A percentile compares a stretch with the other conserved stretches of the same genome.
Conservation (phyloP, 2,888 invertebrate genomes). For the Hololepta plana region DNA sequence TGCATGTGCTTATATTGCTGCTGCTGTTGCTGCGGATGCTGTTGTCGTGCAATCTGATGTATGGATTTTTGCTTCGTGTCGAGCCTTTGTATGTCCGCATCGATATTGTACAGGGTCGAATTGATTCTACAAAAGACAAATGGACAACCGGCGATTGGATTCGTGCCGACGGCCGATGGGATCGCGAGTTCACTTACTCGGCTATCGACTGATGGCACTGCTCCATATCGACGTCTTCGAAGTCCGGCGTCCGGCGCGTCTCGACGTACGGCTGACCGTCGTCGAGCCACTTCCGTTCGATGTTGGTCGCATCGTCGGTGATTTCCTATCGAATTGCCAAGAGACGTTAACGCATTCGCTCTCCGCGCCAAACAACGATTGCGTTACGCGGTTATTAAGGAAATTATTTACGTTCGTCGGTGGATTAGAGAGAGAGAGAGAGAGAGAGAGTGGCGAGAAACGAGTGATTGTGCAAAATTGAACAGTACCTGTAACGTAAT, state of each 20-base stretch:
- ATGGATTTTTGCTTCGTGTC: constrained; percentile 67
- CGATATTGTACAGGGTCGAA: constrained; percentile 82
- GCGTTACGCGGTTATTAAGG: no score
- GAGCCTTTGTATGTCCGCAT: constrained; percentile 81
- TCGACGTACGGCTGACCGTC: constrained; percentile 40
- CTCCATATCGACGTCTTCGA: constrained; percentile 64
- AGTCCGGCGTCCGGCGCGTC: constrained; percentile 51
- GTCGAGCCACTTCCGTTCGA: constrained; percentile 49
- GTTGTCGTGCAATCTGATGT: constrained; percentile 36
- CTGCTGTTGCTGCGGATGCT: constrained; percentile 29
- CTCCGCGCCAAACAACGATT: no score
- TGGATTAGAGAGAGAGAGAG: constrained; percentile 1
- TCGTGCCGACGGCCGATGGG: no score
- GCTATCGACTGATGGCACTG: constrained; percentile 46
- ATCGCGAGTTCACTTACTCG: constrained; percentile 40
- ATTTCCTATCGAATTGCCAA: constrained; percentile 37
- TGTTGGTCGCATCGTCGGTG: constrained; percentile 34
- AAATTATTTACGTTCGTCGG: no score
- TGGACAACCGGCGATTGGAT: no score
- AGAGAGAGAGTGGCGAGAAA: constrained; percentile 1
- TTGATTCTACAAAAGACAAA: constrained; percentile 51
- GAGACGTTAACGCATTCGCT: no score
- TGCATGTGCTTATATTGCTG: constrained; percentile 17
- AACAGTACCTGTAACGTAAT: constrained; percentile 37
- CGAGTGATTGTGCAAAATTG: constrained; percentile 2